A percentile compares a stretch with the other conserved stretches of the same genome.
phyloP scores from a whole-genome alignment of 2,113 vertebrate species.

The Cavia porcellus region DNA sequence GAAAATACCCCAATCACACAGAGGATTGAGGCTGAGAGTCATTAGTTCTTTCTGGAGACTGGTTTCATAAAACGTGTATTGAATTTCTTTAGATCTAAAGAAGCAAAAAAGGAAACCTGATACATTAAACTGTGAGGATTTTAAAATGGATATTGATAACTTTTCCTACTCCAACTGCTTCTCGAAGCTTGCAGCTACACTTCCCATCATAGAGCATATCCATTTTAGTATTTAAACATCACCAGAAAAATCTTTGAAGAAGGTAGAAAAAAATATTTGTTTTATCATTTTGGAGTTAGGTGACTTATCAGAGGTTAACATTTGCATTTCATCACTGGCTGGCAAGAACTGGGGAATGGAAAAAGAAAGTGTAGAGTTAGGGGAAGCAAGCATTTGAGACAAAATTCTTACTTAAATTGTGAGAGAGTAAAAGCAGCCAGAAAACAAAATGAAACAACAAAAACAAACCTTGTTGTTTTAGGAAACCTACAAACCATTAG shows the following conservation, averaged over 20 bases:
- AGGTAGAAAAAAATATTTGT: neutral
- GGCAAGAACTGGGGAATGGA: neutral
- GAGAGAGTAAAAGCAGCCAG: neutral
- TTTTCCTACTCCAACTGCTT: neutral
- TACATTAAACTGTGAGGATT: slow-evolving; percentile 33
- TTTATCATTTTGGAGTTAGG: neutral
- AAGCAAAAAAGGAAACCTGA: neutral
- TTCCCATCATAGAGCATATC: neutral
- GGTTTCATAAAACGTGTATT: slow-evolving; percentile 48
- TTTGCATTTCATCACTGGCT: neutral
- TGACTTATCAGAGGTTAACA: neutral
- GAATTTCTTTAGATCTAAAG: slow-evolving; percentile 22
- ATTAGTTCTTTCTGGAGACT: neutral
- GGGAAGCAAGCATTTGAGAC: neutral
- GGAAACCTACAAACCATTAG: neutral
- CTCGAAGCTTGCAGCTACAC: neutral
- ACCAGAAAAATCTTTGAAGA: neutral
- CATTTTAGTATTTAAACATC: slow-evolving; percentile 26
- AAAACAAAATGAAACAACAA: neutral
- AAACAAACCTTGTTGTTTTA: neutral
- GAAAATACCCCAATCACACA: neutral
- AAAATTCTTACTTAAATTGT: neutral
- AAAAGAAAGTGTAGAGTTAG: neutral
- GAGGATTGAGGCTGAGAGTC: neutral
- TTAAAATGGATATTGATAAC: slow-evolving; percentile 44